phyloP scores from a whole-genome alignment of 37 sponge, comb jelly and placozoan species.

The Agelas oroides region DNA sequence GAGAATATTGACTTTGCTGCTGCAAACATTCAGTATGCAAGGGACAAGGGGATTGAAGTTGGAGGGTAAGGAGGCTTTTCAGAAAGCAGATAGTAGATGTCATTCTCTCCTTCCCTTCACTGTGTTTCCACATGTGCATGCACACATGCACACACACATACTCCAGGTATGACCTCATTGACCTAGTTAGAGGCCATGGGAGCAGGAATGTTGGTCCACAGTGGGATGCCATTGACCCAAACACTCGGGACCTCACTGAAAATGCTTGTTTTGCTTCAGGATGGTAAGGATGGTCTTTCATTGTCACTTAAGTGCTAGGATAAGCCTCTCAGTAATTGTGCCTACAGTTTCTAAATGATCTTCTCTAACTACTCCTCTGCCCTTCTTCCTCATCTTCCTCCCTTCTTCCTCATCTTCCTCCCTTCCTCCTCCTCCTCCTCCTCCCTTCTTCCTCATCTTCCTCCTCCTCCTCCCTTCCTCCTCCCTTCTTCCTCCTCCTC shows the following conservation, averaged over 20 bases:
- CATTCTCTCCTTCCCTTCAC: not conserved
- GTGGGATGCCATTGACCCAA: constrained; percentile 61
- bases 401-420: too few species aligned
- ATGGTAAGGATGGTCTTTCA: constrained; percentile 30
- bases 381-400: too few species aligned
- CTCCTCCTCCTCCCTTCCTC: too few species aligned
- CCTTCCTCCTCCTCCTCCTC: too few species aligned
- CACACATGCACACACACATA: not conserved
- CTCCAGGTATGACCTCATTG: constrained; percentile 74
- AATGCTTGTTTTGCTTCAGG: constrained; percentile 79
- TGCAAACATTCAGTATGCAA: constrained; percentile 40
- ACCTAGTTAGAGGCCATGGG: constrained; percentile 60
- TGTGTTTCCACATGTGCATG: not conserved
- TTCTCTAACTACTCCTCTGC: too few species aligned
- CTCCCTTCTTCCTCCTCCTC: too few species aligned
- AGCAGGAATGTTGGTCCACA: constrained; percentile 57
- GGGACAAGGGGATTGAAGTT: constrained; percentile 56
- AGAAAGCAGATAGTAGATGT: not conserved
- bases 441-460: too few species aligned
- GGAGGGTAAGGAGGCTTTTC: constrained; percentile 61
- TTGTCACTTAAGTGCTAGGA: too few species aligned
- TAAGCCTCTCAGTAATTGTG: too few species aligned
- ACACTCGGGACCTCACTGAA: not conserved
- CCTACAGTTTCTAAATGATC: too few species aligned
- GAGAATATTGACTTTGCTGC: constrained; percentile 18